Percentiles rank a stretch among this genome's conserved stretches.
phyloP scores from a whole-genome alignment of 2,113 vertebrate species.

The Coturnix japonica region DNA sequence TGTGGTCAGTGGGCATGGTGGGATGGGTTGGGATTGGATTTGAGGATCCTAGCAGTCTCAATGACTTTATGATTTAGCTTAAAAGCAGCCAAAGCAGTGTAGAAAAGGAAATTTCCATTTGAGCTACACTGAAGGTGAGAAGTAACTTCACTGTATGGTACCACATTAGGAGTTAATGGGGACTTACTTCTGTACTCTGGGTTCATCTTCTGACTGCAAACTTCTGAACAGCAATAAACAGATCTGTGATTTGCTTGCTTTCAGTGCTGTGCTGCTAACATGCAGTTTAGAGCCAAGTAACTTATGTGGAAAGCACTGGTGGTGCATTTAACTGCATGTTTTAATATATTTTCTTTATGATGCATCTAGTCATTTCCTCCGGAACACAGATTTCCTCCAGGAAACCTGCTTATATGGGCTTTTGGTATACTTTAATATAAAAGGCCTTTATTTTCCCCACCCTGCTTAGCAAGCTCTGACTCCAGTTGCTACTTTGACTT shows the following conservation, averaged over 20 bases:
- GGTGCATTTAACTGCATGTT: background rate
- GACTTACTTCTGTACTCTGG: background rate
- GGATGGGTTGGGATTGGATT: too few relatives aligned
- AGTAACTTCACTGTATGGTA: accelerated
- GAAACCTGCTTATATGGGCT: constrained; percentile 10
- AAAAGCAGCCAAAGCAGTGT: background rate
- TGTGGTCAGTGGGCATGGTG: too few relatives aligned
- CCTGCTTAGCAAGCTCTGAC: background rate
- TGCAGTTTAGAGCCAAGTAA: background rate
- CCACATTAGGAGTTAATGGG: background rate
- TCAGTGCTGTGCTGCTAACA: background rate
- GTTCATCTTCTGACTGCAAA: background rate
- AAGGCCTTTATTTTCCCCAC: constrained; percentile 21
- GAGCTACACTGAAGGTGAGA: background rate
- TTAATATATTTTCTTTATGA: constrained; percentile 21
- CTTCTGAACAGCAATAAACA: background rate
- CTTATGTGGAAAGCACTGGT: background rate
- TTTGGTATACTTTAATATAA: constrained; percentile 4
- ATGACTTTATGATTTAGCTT: background rate
- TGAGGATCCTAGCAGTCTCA: too few relatives aligned
- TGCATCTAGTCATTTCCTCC: constrained; percentile 18
- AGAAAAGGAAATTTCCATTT: background rate
- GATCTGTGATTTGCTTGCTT: background rate
- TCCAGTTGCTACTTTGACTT: background rate
- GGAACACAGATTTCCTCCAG: constrained; percentile 32